Evolutionary conservation across 1,140 invertebrate genomes (phyloP).

Genomic region (Teleopsis dalmanni): DNA sequence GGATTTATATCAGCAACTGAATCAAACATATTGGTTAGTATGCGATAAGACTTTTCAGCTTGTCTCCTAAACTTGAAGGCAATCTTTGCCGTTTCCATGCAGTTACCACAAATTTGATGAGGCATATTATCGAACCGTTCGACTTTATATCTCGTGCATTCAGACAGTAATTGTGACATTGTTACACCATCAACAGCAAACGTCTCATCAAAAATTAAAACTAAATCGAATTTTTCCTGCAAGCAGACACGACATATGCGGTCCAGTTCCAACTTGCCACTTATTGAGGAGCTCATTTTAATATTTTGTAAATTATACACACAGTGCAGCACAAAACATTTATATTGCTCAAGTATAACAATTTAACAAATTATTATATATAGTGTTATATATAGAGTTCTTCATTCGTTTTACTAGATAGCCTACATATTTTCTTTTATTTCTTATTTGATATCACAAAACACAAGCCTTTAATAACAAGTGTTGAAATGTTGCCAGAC

Average conservation of each 20-base stretch:
- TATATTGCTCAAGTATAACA: no score
- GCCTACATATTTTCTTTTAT: no score
- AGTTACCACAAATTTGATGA: conserved; percentile 26
- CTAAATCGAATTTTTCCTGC: conserved; percentile 20
- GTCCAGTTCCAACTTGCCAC: no score
- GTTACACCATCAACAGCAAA: conserved; percentile 25
- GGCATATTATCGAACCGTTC: conserved; percentile 24
- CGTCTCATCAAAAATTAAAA: conserved; percentile 33
- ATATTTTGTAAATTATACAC: no score
- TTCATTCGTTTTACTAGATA: no score
- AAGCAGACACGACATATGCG: conserved; percentile 34
- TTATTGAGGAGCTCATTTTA: no score
- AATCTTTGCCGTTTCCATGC: conserved; percentile 25
- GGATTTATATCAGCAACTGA: not conserved
- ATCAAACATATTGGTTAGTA: conserved; percentile 18
- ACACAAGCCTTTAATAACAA: no score
- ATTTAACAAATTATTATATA: no score
- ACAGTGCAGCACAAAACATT: no score
- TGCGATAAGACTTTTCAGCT: conserved; percentile 31
- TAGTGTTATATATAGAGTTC: no score
- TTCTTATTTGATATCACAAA: no score
- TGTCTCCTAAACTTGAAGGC: conserved; percentile 32
- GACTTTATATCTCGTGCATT: conserved; percentile 28
- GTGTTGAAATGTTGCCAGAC: no score
- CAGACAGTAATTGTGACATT: conserved; percentile 29